Evolutionary conservation across 2,888 invertebrate species (phyloP), one percentile per base, ranked within the genome.

Genomic region (Diadromus collaris): DNA sequence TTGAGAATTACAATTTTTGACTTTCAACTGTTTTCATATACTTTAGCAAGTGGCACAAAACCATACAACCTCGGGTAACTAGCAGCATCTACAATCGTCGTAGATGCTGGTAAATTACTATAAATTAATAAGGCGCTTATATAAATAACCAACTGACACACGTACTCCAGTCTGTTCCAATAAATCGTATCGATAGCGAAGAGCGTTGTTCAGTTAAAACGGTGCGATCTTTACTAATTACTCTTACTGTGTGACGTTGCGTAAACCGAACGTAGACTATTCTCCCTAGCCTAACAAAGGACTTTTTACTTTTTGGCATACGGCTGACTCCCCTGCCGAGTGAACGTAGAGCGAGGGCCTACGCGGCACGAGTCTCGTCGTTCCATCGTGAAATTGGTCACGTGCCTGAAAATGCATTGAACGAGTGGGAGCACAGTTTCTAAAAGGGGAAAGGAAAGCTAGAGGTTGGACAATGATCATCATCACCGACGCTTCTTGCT

Each of bases 371-470:
- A 82, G 83, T 78, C 73, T 58, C 80, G 82, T 79, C 79, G 81
- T 86, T 88, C 83, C 84, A 69, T 86, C 83, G 85, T 86, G 76
- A 88, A 88, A 88, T 88, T 88, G 88, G 88, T 86, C 88, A 86
- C 88, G 88, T 88, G 88, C 83, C 87, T 82, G 82, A 81, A 84
- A 87, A 86, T 86, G 82, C 85, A 85, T 86, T 82, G 83, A 85
- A 82, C 78, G 82, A 79, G 83, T 79, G 78, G 73, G 54, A 63
- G 72, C 16, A 56, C 27, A 65, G 61, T 71, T 34, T 34, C 38
- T 24, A 41, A 72, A 73, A 29, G 54, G 75, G 64, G 51, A 74
- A 38, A 67, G 44, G 41, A 58, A 32, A 51, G 56, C 21, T 58
- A 71, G 70, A 69, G 73, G 73, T 67, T 38, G 24, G 58, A 4